Evolutionary conservation across 2,113 vertebrate species (phyloP).

Genomic region (Plotosus lineatus): DNA sequence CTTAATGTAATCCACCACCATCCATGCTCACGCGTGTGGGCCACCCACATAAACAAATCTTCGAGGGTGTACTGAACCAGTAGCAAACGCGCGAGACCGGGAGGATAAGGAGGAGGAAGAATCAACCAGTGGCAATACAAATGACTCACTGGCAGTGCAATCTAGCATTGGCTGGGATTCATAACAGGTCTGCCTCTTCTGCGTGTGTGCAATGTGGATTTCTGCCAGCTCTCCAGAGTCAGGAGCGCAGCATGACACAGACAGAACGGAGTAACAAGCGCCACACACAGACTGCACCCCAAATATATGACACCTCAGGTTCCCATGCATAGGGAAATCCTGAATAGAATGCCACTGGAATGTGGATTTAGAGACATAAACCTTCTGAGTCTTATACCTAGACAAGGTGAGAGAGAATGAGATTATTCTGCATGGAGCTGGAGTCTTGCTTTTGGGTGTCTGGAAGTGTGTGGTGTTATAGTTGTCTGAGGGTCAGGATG

Average conservation of each 20-base stretch:
- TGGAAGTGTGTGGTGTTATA: conserved; percentile 36
- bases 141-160: conserved; percentile 21
- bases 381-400: background rate
- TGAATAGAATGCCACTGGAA: background rate
- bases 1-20: conserved; percentile 4
- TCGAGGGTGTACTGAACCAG: conserved; percentile 14
- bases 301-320: conserved; percentile 7
- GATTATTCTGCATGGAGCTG: background rate
- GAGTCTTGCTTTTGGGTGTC: background rate
- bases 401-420: background rate
- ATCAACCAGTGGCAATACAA: conserved; percentile 18
- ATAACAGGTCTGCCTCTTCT: conserved; percentile 22
- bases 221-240: conserved; percentile 12
- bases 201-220: background rate
- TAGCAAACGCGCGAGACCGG: conserved; percentile 3
- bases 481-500: background rate
- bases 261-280: background rate
- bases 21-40: background rate
- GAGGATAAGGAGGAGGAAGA: conserved; percentile 1
- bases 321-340: background rate
- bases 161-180: conserved; percentile 11
- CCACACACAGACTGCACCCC: background rate
- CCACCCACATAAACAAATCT: conserved; percentile 6
- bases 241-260: background rate
- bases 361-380: background rate